phyloP scores from a whole-genome alignment of 2,113 vertebrate species.

The Thunnus thynnus region DNA sequence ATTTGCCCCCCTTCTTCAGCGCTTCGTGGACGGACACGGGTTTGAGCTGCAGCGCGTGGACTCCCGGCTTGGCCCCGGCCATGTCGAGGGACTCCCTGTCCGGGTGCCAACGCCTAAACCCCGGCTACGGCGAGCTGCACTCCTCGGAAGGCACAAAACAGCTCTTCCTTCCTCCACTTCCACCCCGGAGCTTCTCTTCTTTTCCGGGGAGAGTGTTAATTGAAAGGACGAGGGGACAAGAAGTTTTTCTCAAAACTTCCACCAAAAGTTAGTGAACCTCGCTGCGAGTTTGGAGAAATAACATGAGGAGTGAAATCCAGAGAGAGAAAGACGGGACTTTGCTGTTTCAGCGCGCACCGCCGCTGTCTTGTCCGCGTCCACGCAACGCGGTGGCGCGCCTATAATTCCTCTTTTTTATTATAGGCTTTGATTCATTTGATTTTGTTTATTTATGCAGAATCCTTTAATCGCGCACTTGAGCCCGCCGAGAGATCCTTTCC shows the following conservation, averaged over 20 bases:
- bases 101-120: constrained; percentile 82
- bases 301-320: constrained; percentile 64
- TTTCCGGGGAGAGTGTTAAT: constrained; percentile 56
- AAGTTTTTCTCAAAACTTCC: not conserved
- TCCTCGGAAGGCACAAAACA: constrained; percentile 48
- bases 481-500: constrained; percentile 52
- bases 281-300: constrained; percentile 45
- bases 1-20: constrained; percentile 90
- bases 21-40: constrained; percentile 88
- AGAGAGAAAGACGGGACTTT: constrained; percentile 17
- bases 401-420: constrained; percentile 2
- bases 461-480: constrained; percentile 62
- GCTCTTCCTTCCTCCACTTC: constrained; percentile 40
- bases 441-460: constrained; percentile 55
- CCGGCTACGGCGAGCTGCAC: constrained; percentile 65
- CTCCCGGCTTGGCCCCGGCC: constrained; percentile 93
- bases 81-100: constrained; percentile 82
- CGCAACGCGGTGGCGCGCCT: constrained; percentile 61
- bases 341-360: constrained; percentile 45
- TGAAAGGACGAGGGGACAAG: not conserved
- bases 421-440: constrained; percentile 49
- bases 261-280: constrained; percentile 37
- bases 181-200: constrained; percentile 36
- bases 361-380: constrained; percentile 65
- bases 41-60: constrained; percentile 93